A percentile compares a stretch with the other conserved stretches of the same genome.
phyloP scores from a whole-genome alignment of 2,888 invertebrate genomes.

The Brachycybe producta region DNA sequence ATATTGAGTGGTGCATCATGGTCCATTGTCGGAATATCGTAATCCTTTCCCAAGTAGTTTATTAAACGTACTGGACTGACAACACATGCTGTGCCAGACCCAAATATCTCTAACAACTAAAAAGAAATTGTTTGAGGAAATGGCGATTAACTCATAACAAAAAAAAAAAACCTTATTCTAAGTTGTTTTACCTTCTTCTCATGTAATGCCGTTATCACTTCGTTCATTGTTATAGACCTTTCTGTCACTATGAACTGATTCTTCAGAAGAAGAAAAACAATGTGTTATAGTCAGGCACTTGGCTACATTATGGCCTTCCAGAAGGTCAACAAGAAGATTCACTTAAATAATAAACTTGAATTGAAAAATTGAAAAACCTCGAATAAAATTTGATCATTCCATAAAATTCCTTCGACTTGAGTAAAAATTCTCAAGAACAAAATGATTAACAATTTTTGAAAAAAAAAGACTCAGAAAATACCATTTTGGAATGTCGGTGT shows the following conservation, averaged over 20 bases:
- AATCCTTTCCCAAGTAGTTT: slow-evolving; percentile 51
- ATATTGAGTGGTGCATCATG: slow-evolving; percentile 57
- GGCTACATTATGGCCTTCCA: no score
- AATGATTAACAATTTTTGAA: no score
- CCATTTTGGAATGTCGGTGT: not conserved
- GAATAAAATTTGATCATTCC: no score
- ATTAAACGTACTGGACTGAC: slow-evolving; percentile 84
- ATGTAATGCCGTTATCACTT: slow-evolving; percentile 55
- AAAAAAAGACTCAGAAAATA: not conserved
- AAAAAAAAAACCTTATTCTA: slow-evolving; percentile 11
- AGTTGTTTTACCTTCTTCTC: slow-evolving; percentile 61
- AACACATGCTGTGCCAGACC: slow-evolving; percentile 93
- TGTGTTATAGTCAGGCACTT: no score
- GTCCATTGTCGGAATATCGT: slow-evolving; percentile 41
- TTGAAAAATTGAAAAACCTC: no score
- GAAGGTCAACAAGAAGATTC: no score
- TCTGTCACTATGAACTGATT: slow-evolving; percentile 70
- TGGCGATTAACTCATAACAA: slow-evolving; percentile 7
- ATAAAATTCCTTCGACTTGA: no score
- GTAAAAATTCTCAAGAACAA: no score
- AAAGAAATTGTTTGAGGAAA: no score
- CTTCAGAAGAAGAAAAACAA: slow-evolving; percentile 29
- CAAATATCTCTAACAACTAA: slow-evolving; percentile 89
- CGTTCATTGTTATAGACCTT: slow-evolving; percentile 67
- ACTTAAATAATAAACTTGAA: no score